Evolutionary conservation across 2,888 invertebrate genomes (phyloP), one percentile per base, ranked within the genome.

Genomic region (Nemoura dubitans): DNA sequence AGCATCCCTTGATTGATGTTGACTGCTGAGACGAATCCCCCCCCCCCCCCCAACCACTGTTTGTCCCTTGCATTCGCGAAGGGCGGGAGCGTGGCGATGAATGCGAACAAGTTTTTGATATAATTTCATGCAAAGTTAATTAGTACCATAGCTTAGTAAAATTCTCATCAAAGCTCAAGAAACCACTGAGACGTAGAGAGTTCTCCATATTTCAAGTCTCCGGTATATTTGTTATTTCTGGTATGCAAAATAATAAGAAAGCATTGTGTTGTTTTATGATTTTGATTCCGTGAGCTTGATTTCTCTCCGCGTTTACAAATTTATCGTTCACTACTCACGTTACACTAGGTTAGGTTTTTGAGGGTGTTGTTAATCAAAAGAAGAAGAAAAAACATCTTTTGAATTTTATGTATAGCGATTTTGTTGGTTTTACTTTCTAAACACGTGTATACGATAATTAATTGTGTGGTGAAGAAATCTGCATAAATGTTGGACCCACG

Each of bases 51-150:
- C 59, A 59, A 3, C 59, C 14, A 3, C 59, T 2, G 59, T 59
- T 59, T 59, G 59, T 59, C 59, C 59, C 21, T 10, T 6, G 36
- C 5, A 36, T 6, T 36, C 14, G 21, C 59, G 59, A 16, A 21
- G 59, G 59, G 59, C 21, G 21, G 16, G 59, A 10, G 21, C 21
- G 14, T 59, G 21, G 59, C 59, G 59, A 59, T 59, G 59, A 59
- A 59, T 59, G 59, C 59, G 59, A 59, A 59, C 59, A 59, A 59
- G 59, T 59, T 59, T 3, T 21, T 59, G 59, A 59, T 59, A 59
- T 59, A 59, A 59, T 59, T 59, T 59, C 59, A 59, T 59, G 59
- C 59, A 59, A 59, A 59, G 59, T 59, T 59, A 59, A 59, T 59
- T 59, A 59, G 59, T 21, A 59, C 16, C n/a, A n/a, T 59, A 59